A percentile compares a stretch with the other conserved stretches of the same genome.
Evolutionary conservation across 2,113 vertebrate species (phyloP).

Genomic region (Montifringilla adamsi): DNA sequence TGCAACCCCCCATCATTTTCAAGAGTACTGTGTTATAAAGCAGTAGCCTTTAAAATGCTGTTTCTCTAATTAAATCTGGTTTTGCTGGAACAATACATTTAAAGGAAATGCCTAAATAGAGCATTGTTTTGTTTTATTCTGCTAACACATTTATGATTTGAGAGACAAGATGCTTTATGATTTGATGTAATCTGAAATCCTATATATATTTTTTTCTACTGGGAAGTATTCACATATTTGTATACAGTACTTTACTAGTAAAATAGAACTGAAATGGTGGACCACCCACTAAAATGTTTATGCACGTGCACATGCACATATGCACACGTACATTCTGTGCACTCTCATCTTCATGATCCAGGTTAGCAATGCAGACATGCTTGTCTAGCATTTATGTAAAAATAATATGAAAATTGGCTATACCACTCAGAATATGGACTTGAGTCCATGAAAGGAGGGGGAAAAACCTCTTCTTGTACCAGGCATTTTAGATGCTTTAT

Average conservation of each 20-base stretch:
- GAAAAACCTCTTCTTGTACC: constrained; percentile 12
- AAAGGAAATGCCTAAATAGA: not conserved
- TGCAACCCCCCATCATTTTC: constrained; percentile 49
- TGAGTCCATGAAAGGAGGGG: constrained; percentile 18
- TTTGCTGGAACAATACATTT: constrained; percentile 39
- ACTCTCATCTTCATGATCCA: constrained; percentile 52
- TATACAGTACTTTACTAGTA: constrained; percentile 54
- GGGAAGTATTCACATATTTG: constrained; percentile 33
- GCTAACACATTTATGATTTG: constrained; percentile 8
- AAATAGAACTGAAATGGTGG: constrained; percentile 47
- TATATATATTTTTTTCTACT: not conserved
- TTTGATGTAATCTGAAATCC: not conserved
- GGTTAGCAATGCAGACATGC: constrained; percentile 64
- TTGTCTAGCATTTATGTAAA: constrained; percentile 76
- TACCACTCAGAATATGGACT: constrained; percentile 57
- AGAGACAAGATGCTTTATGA: constrained; percentile 5
- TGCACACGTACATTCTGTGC: constrained; percentile 24
- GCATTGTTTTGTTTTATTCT: constrained; percentile 14
- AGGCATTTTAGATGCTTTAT: constrained; percentile 49
- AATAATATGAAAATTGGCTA: constrained; percentile 72
- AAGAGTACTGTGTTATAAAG: constrained; percentile 50
- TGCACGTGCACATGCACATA: constrained; percentile 7
- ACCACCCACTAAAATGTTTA: constrained; percentile 38
- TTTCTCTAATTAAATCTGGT: constrained; percentile 69
- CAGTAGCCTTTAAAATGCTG: constrained; percentile 53